phyloP scores from a whole-genome alignment of 2,113 vertebrate genomes.

The Hippocampus zosterae region DNA sequence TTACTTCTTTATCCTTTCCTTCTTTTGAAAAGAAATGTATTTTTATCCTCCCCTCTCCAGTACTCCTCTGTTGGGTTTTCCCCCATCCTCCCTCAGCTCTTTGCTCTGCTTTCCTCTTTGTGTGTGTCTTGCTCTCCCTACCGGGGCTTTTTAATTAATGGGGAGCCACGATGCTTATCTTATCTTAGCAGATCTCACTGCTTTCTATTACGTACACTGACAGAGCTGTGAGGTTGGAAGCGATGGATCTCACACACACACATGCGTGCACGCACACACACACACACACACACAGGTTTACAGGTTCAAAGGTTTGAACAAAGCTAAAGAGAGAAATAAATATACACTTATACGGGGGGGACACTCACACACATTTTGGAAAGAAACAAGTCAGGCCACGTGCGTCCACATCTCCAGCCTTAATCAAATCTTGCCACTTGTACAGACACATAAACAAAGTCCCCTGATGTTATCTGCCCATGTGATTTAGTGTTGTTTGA shows the following conservation, averaged over 20 bases:
- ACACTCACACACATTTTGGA: conserved; percentile 11
- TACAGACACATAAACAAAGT: conserved; percentile 38
- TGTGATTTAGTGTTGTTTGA: conserved; percentile 64
- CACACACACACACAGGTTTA: neutral
- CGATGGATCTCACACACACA: conserved; percentile 39
- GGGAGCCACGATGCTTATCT: conserved; percentile 68
- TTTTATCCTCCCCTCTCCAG: conserved; percentile 17
- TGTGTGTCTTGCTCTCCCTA: conserved; percentile 37
- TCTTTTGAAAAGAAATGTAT: neutral
- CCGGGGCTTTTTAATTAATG: conserved; percentile 71
- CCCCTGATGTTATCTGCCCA: conserved; percentile 57
- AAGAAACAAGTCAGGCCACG: conserved; percentile 11
- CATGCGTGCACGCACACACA: conserved; percentile 1
- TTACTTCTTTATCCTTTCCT: conserved; percentile 16
- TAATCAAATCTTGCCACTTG: conserved; percentile 44
- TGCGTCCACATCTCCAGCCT: conserved; percentile 21
- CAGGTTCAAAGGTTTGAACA: neutral
- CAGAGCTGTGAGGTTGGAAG: conserved; percentile 49
- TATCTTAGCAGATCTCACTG: conserved; percentile 65
- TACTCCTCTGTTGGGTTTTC: neutral
- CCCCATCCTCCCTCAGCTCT: neutral
- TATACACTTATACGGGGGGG: too few species aligned
- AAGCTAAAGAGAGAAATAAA: neutral
- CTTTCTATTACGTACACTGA: conserved; percentile 65
- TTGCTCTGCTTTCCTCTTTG: conserved; percentile 15